Base-by-base conservation (phyloP, 92 coral and sea anemone genomes). In the Pocillopora meandrina region DNA sequence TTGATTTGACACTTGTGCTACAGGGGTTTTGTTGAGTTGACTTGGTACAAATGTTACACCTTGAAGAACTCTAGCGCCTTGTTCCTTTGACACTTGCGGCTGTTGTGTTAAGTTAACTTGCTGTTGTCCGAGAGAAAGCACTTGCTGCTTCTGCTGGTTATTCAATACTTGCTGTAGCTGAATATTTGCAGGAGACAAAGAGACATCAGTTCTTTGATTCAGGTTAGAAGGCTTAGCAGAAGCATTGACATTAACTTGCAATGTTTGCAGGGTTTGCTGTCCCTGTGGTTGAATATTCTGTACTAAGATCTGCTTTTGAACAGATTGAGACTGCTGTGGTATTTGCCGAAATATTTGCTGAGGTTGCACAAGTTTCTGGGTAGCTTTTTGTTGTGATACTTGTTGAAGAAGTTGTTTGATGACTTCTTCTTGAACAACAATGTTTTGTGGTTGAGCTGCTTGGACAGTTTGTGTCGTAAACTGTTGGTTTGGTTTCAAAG, bases 351-450 rank as follows among this genome's bases (percentile, higher is more conserved):
- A 74, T 49, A 87, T 62, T 33, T 84, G 79, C 18, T 86, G 90
- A 2, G 82, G 89, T 78, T 71, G 85, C 1, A 26, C 56, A 57
- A 72, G 33, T 59, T 64, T 65, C 71, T 93, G 98, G 34, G 74
- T 72, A 77, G 88, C 62, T 77, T 84, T 84, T 90, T 89, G 93
- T 68, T 90, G 94, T 12, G 84, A 66, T 61, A 80, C 85, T 71
- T 93, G 96, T 19, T 87, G 95, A 56, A 96, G 90, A 65, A 96
- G 85, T 52, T 95, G 95, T 61, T 90, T 92, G 26, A 94, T 75
- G 10, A 94, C 85, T 52, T 94, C 95, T 68, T 94, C 95, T 70
- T 92, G 98, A 1, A 92, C 89, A 58, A 86, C 69, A 65, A 92
- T 58, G 81, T 89, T 92, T 69, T 84, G 92, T n/a, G 87, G 89